Conservation (phyloP, 2,113 vertebrate genomes). For the Indicator maculatus region DNA sequence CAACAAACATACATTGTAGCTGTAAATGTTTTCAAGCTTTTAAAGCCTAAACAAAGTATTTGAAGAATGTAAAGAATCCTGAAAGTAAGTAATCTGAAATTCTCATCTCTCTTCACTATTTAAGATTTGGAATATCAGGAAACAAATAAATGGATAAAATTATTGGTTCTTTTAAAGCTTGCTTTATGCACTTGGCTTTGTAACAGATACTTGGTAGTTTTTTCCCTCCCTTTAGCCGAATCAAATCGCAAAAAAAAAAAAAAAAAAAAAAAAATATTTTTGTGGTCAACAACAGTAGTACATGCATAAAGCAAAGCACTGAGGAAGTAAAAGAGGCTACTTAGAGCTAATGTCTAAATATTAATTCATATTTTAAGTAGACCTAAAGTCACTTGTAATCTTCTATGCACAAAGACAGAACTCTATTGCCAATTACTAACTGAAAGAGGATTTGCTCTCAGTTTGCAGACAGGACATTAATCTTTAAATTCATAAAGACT, state of each 20-base stretch:
- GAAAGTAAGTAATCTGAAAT: neutral
- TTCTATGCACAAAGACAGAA: neutral
- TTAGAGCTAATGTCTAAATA: neutral
- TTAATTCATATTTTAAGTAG: neutral
- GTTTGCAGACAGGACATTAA: constrained; percentile 40
- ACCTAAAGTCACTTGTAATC: neutral
- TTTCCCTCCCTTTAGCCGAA: neutral
- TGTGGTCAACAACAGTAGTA: neutral
- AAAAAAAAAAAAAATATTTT: neutral
- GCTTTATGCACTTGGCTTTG: neutral
- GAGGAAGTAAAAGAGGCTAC: neutral
- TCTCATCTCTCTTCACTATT: neutral
- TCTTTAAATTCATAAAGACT: constrained; percentile 48
- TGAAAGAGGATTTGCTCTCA: constrained; percentile 13
- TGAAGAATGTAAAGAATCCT: neutral
- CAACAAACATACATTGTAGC: neutral
- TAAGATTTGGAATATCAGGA: neutral
- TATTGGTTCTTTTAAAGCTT: neutral
- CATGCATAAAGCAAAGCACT: neutral
- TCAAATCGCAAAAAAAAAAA: neutral
- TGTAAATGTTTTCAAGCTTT: neutral
- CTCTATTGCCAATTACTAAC: constrained; percentile 46
- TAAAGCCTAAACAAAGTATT: neutral
- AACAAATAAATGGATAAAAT: neutral
- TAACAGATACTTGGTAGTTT: neutral